Percentiles rank a stretch among this genome's conserved stretches.
These are phyloP conservation scores for Corythornis cristatus DNA, from an alignment of 2,113 vertebrate species.

Conservation along the genomic window DNA sequence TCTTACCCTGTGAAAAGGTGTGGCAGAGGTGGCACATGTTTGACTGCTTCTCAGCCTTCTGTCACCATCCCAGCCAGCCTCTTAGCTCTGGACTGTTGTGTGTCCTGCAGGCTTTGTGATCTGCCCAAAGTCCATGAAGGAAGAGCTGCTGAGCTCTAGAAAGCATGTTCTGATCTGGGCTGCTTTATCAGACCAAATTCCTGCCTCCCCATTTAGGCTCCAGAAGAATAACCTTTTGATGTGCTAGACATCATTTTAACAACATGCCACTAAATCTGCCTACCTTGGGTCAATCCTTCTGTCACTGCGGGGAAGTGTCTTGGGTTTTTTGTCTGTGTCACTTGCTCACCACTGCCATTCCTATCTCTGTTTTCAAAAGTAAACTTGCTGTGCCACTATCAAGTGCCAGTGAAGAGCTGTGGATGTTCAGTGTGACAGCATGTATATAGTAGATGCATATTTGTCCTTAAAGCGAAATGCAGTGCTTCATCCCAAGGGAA, in stretches of 20 bases:
- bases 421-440: slow-evolving; percentile 41
- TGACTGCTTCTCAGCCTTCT: not conserved
- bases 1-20: not conserved
- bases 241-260: not conserved
- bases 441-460: slow-evolving; percentile 48
- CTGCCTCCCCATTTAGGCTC: not conserved
- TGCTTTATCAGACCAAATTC: not conserved
- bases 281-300: not conserved
- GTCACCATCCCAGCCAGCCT: not conserved
- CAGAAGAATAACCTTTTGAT: not conserved
- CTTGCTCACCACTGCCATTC: not conserved
- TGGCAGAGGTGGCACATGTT: not conserved
- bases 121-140: not conserved
- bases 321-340: not conserved
- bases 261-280: not conserved
- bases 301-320: not conserved
- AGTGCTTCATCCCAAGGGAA: slow-evolving; percentile 21
- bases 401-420: slow-evolving; percentile 26
- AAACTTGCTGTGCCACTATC: slow-evolving; percentile 11
- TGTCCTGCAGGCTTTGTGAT: not conserved
- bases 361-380: not conserved
- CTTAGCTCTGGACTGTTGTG: not conserved
- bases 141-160: not conserved
- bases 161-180: not conserved
- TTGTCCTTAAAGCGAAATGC: slow-evolving; percentile 30